These are phyloP conservation scores for Pollenia amentaria DNA, from an alignment of 2,888 invertebrate species.

Conservation along the genomic window DNA sequence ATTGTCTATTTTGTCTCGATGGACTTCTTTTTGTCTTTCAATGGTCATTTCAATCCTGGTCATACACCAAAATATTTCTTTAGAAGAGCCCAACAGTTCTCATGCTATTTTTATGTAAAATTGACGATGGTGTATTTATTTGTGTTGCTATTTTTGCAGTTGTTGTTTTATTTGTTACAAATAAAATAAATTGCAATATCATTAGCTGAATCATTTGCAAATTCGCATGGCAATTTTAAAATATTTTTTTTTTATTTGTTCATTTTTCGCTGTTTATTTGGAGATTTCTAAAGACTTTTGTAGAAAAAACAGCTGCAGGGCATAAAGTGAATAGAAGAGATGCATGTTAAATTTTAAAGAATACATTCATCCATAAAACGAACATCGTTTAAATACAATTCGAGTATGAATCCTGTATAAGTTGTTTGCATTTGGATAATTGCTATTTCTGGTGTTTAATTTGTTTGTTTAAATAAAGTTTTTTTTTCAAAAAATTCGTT, in stretches of 20 bases:
- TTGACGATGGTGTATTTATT: slow-evolving; percentile 45
- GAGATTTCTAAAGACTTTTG: background rate
- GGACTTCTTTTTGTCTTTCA: slow-evolving; percentile 60
- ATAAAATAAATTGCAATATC: slow-evolving; percentile 74
- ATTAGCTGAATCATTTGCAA: slow-evolving; percentile 73
- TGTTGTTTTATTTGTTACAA: slow-evolving; percentile 66
- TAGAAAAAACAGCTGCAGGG: slow-evolving; percentile 65
- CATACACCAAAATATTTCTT: slow-evolving; percentile 16
- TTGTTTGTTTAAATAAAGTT: slow-evolving; percentile 51
- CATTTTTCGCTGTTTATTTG: slow-evolving; percentile 8
- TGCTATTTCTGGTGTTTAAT: slow-evolving; percentile 50
- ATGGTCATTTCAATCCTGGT: slow-evolving; percentile 57
- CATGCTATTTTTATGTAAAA: slow-evolving; percentile 69
- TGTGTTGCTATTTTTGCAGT: slow-evolving; percentile 28
- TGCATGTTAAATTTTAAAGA: slow-evolving; percentile 43
- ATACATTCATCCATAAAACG: slow-evolving; percentile 28
- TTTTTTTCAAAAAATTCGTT: slow-evolving; percentile 16
- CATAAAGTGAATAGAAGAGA: slow-evolving; percentile 60
- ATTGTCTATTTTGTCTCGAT: slow-evolving; percentile 52
- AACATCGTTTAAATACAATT: slow-evolving; percentile 33
- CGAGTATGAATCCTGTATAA: slow-evolving; percentile 45
- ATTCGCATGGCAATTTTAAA: slow-evolving; percentile 61
- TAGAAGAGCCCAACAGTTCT: slow-evolving; percentile 40
- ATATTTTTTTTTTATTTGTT: background rate
- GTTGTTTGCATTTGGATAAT: slow-evolving; percentile 31